Percentiles rank a stretch among this genome's conserved stretches.
These are phyloP conservation scores for Phrynocephalus guinanensis DNA, from an alignment of 2,797 vertebrate species.

Conservation along the genomic window DNA sequence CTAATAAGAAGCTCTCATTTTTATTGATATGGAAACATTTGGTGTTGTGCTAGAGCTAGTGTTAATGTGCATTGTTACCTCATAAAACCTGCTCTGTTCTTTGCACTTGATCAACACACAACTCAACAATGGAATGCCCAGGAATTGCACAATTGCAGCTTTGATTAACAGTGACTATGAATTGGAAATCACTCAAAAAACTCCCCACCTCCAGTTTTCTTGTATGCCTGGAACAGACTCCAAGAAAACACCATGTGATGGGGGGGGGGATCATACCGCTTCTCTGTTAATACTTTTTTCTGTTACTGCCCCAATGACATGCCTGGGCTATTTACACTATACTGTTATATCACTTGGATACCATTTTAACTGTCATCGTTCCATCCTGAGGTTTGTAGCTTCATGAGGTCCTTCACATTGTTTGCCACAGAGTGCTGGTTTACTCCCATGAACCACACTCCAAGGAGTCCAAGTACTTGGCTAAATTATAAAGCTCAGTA, in stretches of 20 bases:
- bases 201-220: background rate
- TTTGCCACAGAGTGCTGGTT: too few species aligned
- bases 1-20: background rate
- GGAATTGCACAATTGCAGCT: too few species aligned
- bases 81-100: background rate
- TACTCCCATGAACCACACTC: too few species aligned
- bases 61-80: background rate
- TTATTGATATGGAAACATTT: background rate
- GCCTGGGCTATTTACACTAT: too few species aligned
- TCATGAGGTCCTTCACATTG: too few species aligned
- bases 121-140: background rate
- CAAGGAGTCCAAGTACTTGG: too few species aligned
- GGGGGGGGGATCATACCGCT: background rate
- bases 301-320: background rate
- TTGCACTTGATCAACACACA: background rate
- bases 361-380: too few species aligned
- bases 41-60: background rate
- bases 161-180: too few species aligned
- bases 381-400: too few species aligned
- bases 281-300: background rate
- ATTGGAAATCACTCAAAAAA: too few species aligned
- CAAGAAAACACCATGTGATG: background rate
- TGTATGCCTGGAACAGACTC: background rate
- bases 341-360: too few species aligned
- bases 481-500: too few species aligned